Conservation (phyloP, 1,140 invertebrate genomes). For the Pentalonia nigronervosa region DNA sequence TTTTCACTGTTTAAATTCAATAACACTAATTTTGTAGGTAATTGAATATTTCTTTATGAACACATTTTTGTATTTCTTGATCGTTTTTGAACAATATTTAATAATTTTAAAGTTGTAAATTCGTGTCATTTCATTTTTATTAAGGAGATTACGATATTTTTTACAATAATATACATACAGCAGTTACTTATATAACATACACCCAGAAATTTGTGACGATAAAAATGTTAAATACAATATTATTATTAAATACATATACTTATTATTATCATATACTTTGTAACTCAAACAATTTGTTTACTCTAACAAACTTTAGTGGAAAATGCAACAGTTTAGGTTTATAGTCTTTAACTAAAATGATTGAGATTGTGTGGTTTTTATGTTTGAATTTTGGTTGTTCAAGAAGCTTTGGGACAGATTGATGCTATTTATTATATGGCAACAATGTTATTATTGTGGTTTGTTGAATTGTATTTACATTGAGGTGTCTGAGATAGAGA, state of each 20-base stretch:
- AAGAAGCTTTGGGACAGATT: background rate
- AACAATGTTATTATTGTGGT: background rate
- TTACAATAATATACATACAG: background rate
- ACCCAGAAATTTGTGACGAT: too few species aligned
- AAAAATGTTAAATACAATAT: background rate
- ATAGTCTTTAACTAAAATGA: background rate
- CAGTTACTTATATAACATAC: background rate
- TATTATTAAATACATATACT: background rate
- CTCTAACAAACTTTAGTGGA: background rate
- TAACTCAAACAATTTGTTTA: background rate
- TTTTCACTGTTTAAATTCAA: too few species aligned
- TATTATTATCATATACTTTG: background rate
- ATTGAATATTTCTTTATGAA: too few species aligned
- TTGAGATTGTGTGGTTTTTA: background rate
- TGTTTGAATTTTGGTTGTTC: background rate
- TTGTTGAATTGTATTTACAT: background rate
- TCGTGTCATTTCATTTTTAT: background rate
- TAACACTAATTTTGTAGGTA: too few species aligned
- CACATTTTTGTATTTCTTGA: too few species aligned
- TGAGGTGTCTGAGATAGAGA: background rate
- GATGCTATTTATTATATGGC: background rate
- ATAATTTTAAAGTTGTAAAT: background rate
- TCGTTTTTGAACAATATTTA: background rate
- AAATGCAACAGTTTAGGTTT: background rate
- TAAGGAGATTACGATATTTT: background rate